Conservation (phyloP, 2,113 vertebrate genomes). For the Xenopus laevis region DNA sequence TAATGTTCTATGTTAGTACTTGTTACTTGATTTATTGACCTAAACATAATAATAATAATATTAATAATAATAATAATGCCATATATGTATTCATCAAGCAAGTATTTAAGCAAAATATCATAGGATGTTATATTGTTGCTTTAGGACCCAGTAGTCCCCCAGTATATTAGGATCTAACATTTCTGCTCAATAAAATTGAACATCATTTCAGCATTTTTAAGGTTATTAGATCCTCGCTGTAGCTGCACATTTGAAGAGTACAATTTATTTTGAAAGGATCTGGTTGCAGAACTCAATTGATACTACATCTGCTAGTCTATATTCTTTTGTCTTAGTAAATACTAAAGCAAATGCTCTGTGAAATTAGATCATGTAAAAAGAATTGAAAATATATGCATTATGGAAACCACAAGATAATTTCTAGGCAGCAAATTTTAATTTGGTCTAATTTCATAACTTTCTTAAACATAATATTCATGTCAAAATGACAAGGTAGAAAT, state of each 20-base stretch:
- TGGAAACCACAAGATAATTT: constrained; percentile 21
- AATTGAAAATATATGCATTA: constrained; percentile 38
- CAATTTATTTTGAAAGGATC: constrained; percentile 18
- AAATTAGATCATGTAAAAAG: constrained; percentile 43
- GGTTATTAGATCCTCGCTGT: too few relatives aligned
- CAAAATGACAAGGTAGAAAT: constrained; percentile 22
- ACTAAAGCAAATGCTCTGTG: constrained; percentile 37
- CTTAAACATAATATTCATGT: constrained; percentile 18
- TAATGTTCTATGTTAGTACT: too few relatives aligned
- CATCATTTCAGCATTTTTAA: too few relatives aligned
- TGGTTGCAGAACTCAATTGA: constrained; percentile 34
- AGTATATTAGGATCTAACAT: too few relatives aligned
- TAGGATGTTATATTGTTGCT: too few relatives aligned
- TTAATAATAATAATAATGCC: too few relatives aligned
- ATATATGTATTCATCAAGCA: too few relatives aligned
- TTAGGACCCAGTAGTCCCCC: too few relatives aligned
- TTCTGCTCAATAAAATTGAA: too few relatives aligned
- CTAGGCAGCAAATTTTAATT: constrained; percentile 28
- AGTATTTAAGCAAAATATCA: too few relatives aligned
- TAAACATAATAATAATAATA: too few relatives aligned
- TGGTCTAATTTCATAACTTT: constrained; percentile 19
- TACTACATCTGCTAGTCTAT: constrained; percentile 30
- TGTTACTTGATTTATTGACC: too few relatives aligned
- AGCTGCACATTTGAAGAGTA: not conserved
- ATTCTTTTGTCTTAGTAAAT: constrained; percentile 13